Evolutionary conservation across 2,113 vertebrate species (phyloP), one percentile per base, ranked within the genome.

Genomic region (Picathartes gymnocephalus): DNA sequence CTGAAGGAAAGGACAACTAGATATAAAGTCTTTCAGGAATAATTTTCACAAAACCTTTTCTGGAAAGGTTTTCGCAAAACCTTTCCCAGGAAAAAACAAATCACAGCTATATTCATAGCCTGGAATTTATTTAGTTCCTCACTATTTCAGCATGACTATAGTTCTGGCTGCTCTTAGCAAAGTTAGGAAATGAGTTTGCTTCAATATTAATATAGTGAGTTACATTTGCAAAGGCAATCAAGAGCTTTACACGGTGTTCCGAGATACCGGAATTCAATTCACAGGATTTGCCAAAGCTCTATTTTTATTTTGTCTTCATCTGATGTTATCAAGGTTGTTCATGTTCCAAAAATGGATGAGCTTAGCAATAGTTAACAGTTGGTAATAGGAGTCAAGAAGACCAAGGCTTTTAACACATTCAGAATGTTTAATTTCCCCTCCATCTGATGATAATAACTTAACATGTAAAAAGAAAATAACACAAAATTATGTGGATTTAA

Each of bases 371-470:
- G 93, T 88, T 97, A 97, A 86, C 95, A 97, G 91, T 96, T 97
- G 92, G 92, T 91, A 97, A 97, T 94, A 93, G 78, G 96, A 98
- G 89, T 97, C 97, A 97, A 96, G 97, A 97, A 97, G 94, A 98
- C 64, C 53, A 58, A 96, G 89, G 92, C 92, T 97, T 97, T 95
- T 96, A 95, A 93, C 96, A 97, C 91, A 86, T 97, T 97, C 66
- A 81, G 97, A 97, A 96, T 97, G 96, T 96, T 97, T 97, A 97
- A 98, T 98, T 98, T 98, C 97, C 81, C 91, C 62, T 98, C 95
- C 96, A 97, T 97, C 97, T 97, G 97, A 98, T 98, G 96, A 97
- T 95, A 92, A 97, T 97, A 97, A 98, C 97, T 97, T 97, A 95
- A 93, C 91, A 96, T 96, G 96, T 92, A 97, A 97, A 95, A 80